Evolutionary conservation across 2,797 vertebrate species (phyloP).

Genomic region (Gobionotothen gibberifrons): DNA sequence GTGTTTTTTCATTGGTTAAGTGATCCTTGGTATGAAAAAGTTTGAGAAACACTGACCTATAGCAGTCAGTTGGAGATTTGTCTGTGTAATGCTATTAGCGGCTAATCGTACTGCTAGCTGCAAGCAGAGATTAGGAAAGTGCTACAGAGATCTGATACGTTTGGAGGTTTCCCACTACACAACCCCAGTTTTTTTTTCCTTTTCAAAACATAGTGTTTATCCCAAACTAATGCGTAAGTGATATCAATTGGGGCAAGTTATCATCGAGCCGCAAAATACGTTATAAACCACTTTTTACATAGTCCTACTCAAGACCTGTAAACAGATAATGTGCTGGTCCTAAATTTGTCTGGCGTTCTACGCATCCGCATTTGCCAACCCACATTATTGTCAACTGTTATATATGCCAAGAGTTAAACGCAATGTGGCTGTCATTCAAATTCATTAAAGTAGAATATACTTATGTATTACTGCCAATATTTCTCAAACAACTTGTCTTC

Average conservation of each 20-base stretch:
- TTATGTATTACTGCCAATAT: too few relatives aligned
- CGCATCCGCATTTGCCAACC: too few relatives aligned
- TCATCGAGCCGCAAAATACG: neutral
- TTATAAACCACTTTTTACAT: neutral
- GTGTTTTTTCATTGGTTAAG: too few relatives aligned
- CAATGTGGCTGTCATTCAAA: too few relatives aligned
- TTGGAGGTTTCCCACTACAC: too few relatives aligned
- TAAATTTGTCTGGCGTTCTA: too few relatives aligned
- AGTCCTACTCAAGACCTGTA: neutral
- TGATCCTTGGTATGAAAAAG: too few relatives aligned
- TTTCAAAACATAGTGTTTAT: neutral
- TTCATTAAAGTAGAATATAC: too few relatives aligned
- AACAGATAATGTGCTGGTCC: neutral
- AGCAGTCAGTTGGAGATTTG: neutral
- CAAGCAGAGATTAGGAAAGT: neutral
- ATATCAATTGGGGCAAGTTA: neutral
- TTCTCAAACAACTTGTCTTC: too few relatives aligned
- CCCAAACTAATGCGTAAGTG: neutral
- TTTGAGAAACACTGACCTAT: too few relatives aligned
- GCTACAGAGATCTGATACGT: neutral
- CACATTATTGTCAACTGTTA: too few relatives aligned
- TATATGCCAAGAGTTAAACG: too few relatives aligned
- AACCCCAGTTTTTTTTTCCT: neutral
- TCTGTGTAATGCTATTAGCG: neutral
- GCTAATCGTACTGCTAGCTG: neutral